Evolutionary conservation across 2,888 invertebrate genomes (phyloP), one percentile per base, ranked within the genome.

Genomic region (Chrysomela aeneicollis): DNA sequence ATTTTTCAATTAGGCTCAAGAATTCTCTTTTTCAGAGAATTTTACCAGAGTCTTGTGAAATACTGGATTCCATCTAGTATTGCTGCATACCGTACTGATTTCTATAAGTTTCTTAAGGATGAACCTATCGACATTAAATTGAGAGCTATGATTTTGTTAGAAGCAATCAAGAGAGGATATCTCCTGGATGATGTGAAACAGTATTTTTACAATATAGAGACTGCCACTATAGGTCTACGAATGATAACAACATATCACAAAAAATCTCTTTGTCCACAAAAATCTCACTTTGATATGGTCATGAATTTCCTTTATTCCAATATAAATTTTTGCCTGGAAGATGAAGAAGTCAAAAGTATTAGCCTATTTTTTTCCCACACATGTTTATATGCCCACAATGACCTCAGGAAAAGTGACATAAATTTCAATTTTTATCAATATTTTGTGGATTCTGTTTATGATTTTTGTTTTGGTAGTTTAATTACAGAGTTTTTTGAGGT

Each of bases 31-130:
- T 76, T 68, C 64, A 77, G 77, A 8, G 77, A 76, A 63, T 76
- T 74, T 69, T 74, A 69, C 53, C 75, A 77, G 62, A 76, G 76
- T 50, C 66, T 76, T 12, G 26, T 75, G 19, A 77, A 77, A 66
- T 76, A 75, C 53, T 76, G 75, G 75, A 74, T 77, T 54, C 75
- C 75, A 9, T 51, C 59, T 4, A 74, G 64, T 54, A 64, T 76
- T 1, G 64, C 55, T 57, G 47, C 53, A 18, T 77, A 76, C 59
- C 64, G 64, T 67, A 17, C 49, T 17, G 58, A 73, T 10, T 73
- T 76, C 54, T 75, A 74, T 64, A n/a, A 8, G n/a, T 74, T 73
- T 65, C 18, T 73, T 15, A 61, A 17, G 63, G 26, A 52, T 9
- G 61, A 70, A 63, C 57, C 59, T 9, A 64, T 67, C 18, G 67